These are phyloP conservation scores for Tortrix viridana DNA, from an alignment of 2,888 invertebrate species.

Conservation along the genomic window DNA sequence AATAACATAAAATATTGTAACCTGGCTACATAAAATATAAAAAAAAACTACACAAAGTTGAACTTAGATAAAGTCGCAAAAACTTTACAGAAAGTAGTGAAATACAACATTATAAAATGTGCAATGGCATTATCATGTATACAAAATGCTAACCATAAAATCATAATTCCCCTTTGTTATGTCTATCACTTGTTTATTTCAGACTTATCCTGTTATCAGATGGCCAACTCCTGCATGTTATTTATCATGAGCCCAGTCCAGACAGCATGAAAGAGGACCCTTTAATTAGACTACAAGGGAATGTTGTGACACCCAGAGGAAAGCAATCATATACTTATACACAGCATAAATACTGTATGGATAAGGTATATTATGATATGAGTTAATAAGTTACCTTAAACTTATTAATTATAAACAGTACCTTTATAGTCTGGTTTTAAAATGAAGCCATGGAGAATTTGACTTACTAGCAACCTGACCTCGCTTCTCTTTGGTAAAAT, in stretches of 20 bases:
- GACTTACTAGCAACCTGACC: no score
- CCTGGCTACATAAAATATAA: no score
- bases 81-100: no score
- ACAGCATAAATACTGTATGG: slow-evolving; percentile 91
- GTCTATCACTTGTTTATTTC: slow-evolving; percentile 42
- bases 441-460: no score
- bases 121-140: slow-evolving; percentile 1
- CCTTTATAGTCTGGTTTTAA: no score
- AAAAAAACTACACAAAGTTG: no score
- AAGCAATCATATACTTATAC: slow-evolving; percentile 88
- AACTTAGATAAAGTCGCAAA: no score
- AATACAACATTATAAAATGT: no score
- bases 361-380: slow-evolving; percentile 84
- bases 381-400: not conserved
- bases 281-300: slow-evolving; percentile 60
- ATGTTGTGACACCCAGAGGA: slow-evolving; percentile 68
- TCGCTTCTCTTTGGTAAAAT: no score
- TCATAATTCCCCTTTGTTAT: slow-evolving; percentile 16
- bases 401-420: no score
- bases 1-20: no score
- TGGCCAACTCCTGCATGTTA: slow-evolving; percentile 90
- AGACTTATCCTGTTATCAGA: slow-evolving; percentile 87
- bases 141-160: slow-evolving; percentile 24
- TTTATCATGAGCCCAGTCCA: slow-evolving; percentile 81
- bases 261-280: slow-evolving; percentile 72